Percentiles rank a stretch among this genome's conserved stretches.
Evolutionary conservation across 2,888 invertebrate genomes (phyloP).

Genomic region (Cantharis nigra): DNA sequence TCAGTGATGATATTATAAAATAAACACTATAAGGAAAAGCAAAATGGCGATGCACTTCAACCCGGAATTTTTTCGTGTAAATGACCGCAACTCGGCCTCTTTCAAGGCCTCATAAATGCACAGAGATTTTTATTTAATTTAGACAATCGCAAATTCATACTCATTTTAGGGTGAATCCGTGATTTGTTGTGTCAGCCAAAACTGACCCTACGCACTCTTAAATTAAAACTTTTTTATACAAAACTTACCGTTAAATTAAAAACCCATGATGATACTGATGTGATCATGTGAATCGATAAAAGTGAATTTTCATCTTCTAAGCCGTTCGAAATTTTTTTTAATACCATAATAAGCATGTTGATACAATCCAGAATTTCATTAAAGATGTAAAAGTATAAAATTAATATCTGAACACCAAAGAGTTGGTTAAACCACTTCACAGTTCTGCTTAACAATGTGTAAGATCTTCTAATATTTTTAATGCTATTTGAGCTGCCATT

Average conservation of each 20-base stretch:
- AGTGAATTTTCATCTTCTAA: not conserved
- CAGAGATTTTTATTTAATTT: too few relatives aligned
- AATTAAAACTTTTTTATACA: too few relatives aligned
- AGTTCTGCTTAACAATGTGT: not conserved
- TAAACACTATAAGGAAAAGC: too few relatives aligned
- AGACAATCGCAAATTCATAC: too few relatives aligned
- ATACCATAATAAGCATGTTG: not conserved
- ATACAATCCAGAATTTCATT: not conserved
- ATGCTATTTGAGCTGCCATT: not conserved
- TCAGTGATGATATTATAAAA: too few relatives aligned
- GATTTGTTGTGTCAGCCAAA: too few relatives aligned
- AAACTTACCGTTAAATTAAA: not conserved
- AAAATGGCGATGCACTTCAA: too few relatives aligned
- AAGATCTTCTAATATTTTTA: not conserved
- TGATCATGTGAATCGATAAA: not conserved
- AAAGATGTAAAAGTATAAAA: not conserved
- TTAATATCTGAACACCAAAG: not conserved
- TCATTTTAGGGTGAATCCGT: too few relatives aligned
- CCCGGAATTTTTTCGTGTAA: too few relatives aligned
- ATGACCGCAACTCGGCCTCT: too few relatives aligned
- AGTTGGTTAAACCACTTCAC: not conserved
- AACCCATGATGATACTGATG: not conserved
- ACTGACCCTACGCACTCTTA: too few relatives aligned
- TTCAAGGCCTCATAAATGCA: too few relatives aligned
- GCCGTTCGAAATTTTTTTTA: fast-evolving